A percentile compares a stretch with the other conserved stretches of the same genome.
Evolutionary conservation across 1,140 invertebrate species (phyloP).

Genomic region (Drepana arcuata): DNA sequence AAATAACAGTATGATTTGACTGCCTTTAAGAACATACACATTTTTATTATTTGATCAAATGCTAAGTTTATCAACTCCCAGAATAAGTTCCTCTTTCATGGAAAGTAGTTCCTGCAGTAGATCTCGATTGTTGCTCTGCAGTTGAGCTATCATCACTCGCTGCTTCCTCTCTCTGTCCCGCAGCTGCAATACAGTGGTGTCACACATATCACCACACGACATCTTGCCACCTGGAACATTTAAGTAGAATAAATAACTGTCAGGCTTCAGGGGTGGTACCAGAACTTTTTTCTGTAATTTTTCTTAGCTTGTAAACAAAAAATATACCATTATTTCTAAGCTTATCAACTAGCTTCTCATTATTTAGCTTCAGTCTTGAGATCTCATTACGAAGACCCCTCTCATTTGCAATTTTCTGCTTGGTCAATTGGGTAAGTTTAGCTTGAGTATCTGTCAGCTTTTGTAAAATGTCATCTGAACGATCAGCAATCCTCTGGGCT

Average conservation of each 20-base stretch:
- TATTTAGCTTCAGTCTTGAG: constrained; percentile 37
- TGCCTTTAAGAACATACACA: too few species aligned
- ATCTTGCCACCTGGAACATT: constrained; percentile 26
- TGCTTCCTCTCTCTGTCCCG: constrained; percentile 45
- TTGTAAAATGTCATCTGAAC: constrained; percentile 39
- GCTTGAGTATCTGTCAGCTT: constrained; percentile 33
- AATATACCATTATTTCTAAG: constrained; percentile 41
- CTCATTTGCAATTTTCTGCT: constrained; percentile 52
- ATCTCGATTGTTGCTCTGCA: constrained; percentile 48
- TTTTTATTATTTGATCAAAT: too few species aligned
- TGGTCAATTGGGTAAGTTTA: constrained; percentile 39
- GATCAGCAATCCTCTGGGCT: constrained; percentile 49
- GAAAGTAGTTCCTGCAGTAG: constrained; percentile 43
- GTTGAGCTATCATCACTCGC: constrained; percentile 32
- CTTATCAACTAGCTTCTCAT: constrained; percentile 46
- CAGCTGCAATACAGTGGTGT: constrained; percentile 29
- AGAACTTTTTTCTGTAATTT: neutral
- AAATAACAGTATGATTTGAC: too few species aligned
- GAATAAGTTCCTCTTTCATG: constrained; percentile 50
- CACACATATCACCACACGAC: constrained; percentile 42
- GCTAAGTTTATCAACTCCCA: too few species aligned
- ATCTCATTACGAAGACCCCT: constrained; percentile 46
- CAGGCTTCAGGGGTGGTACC: too few species aligned
- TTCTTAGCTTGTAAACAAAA: neutral
- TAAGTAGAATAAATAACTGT: too few species aligned